Evolutionary conservation across 2,797 vertebrate species (phyloP).

Genomic region (Nyctibius grandis): DNA sequence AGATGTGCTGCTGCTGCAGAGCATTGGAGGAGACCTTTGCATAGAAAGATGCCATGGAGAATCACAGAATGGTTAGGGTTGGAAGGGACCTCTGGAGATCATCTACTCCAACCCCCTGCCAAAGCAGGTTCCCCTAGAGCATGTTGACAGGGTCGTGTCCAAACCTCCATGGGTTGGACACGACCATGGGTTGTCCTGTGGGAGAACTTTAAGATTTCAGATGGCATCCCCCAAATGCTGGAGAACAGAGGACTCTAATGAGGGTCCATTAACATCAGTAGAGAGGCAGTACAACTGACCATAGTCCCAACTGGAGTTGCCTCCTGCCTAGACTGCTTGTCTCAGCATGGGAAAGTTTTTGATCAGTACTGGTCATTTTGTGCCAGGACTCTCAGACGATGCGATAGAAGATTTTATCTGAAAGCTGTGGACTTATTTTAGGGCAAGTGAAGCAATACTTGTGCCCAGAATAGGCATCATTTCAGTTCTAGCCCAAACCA

Average conservation of each 20-base stretch:
- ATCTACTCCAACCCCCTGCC: too few species aligned
- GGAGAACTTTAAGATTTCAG: neutral
- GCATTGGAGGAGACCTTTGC: neutral
- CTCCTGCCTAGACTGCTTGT: neutral
- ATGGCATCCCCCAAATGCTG: neutral
- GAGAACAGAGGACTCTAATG: neutral
- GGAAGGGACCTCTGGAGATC: too few species aligned
- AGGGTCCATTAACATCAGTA: neutral
- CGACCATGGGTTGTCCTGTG: neutral
- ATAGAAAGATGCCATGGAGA: neutral
- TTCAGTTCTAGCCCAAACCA: neutral
- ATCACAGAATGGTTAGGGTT: too few species aligned
- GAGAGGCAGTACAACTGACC: neutral
- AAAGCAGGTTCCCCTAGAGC: too few species aligned
- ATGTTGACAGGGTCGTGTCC: too few species aligned
- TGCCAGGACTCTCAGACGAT: neutral
- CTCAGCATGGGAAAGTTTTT: neutral
- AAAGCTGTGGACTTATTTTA: neutral
- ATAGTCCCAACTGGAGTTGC: neutral
- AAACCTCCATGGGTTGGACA: too few species aligned
- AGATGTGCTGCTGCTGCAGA: neutral
- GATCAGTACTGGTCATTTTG: neutral
- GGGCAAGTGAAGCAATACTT: neutral
- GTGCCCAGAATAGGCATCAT: neutral
- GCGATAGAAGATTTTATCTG: neutral